Conservation (phyloP, 2,797 vertebrate species). For the Labroides dimidiatus region DNA sequence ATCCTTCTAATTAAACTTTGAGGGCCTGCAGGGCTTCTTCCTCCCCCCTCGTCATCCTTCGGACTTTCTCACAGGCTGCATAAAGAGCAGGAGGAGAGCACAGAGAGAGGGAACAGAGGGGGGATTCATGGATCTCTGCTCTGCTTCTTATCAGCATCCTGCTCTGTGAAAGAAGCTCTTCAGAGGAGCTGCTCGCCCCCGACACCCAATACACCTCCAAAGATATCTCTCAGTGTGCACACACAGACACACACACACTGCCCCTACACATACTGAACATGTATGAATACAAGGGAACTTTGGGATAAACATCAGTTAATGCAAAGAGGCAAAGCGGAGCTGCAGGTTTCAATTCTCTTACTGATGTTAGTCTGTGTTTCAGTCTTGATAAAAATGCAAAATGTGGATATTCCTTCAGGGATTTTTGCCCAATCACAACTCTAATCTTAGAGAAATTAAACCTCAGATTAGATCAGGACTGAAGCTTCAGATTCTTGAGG, state of each 20-base stretch:
- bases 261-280: constrained; percentile 35
- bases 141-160: constrained; percentile 83
- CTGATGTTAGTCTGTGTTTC: not conserved
- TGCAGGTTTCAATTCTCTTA: not conserved
- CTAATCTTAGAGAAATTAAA: too few relatives aligned
- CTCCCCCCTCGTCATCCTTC: constrained; percentile 61
- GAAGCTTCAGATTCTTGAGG: too few relatives aligned
- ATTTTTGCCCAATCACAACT: too few relatives aligned
- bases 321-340: constrained; percentile 5
- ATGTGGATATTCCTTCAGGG: too few relatives aligned
- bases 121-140: constrained; percentile 87
- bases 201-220: constrained; percentile 78
- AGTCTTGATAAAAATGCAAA: too few relatives aligned
- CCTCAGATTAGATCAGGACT: too few relatives aligned
- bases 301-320: not conserved
- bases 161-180: constrained; percentile 83
- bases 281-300: not conserved
- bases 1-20: constrained; percentile 94
- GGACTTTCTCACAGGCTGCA: constrained; percentile 94
- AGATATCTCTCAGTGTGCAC: constrained; percentile 68
- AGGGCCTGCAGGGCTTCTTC: constrained; percentile 72
- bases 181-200: constrained; percentile 69
- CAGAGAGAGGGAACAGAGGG: constrained; percentile 87
- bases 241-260: constrained; percentile 15
- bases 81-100: constrained; percentile 81